These are phyloP conservation scores for Brienomyrus longianalis DNA, from an alignment of 2,113 vertebrate genomes.

Conservation along the genomic window DNA sequence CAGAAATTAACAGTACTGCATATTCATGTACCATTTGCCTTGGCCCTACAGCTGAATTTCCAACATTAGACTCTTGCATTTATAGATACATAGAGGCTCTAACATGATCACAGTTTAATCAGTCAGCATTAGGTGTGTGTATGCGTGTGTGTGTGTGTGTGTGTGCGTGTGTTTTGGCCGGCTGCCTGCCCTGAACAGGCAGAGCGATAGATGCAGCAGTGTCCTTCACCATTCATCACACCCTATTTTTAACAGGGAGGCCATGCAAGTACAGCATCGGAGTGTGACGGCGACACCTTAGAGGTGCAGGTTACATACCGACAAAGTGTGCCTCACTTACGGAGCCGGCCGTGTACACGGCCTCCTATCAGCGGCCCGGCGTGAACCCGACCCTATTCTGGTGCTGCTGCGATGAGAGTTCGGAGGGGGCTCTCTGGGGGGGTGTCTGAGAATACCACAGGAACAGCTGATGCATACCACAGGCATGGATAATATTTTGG, in stretches of 20 bases:
- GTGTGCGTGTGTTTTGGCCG: not conserved
- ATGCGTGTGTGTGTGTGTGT: not conserved
- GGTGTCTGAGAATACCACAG: not conserved
- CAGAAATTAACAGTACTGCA: not conserved
- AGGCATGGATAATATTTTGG: not conserved
- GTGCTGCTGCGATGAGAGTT: constrained; percentile 2
- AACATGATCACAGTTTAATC: not conserved
- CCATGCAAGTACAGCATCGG: constrained; percentile 11
- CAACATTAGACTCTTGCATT: not conserved
- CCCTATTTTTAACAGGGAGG: constrained; percentile 35
- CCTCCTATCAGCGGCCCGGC: constrained; percentile 20
- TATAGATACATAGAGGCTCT: not conserved
- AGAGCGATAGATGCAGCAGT: not conserved
- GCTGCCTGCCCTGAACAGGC: not conserved
- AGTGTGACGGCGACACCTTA: constrained; percentile 23
- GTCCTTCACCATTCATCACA: not conserved
- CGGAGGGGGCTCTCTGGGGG: not conserved
- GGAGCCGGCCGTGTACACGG: not conserved
- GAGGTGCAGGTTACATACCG: constrained; percentile 23
- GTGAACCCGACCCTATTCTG: constrained; percentile 15
- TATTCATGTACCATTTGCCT: not conserved
- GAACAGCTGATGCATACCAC: not conserved
- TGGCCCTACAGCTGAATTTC: not conserved
- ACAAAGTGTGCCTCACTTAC: constrained; percentile 21
- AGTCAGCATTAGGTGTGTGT: not conserved